Evolutionary conservation across 1,140 invertebrate genomes (phyloP), one percentile per base, ranked within the genome.

Genomic region (Pseudomyrmex cubaensis): DNA sequence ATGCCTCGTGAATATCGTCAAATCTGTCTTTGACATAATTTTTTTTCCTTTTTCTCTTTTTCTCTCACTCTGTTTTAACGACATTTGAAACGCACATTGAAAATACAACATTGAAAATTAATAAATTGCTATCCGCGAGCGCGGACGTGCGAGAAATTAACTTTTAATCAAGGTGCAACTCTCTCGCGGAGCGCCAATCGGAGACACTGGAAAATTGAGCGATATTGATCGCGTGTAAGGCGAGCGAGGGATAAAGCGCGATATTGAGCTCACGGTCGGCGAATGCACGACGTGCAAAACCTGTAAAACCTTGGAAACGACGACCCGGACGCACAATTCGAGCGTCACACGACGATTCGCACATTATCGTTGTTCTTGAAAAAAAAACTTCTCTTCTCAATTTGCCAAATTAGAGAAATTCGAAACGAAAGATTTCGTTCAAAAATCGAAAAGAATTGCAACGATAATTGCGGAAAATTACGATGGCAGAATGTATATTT

Each of bases 241-340:
- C 46, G 20, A 46, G 17, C 13, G 17, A 17, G 2, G n/a, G 48
- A 64, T 64, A 64, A 63, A 5, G 5, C 35, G 35, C 22, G 15
- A 77, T 3, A 25, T 77, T 9, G 66, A 67, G 62, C 13, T 77
- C 62, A 77, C 15, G 74, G 48, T 54, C 62, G n/a, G 2, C 17
- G 4, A 54, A 66, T 76, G 3, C n/a, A 54, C 10, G 17, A 2
- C 10, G 35, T 35, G 35, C 35, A 35, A 35, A 35, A 35, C 7
- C 9, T 13, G 9, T 22, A 4, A 54, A 56, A 54, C 62, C 62
- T 56, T 67, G 62, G 4, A 13, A 67, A 77, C 15, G 46, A 77
- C 15, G 46, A 76, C 12, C n/a, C 25, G 3, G 66, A 56, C 73
- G 13, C 15, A 2, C 15, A 2, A 50, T 35, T 52, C 25, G 35